These are phyloP conservation scores for Suillia variegata DNA, from an alignment of 2,888 invertebrate species.

Conservation along the genomic window DNA sequence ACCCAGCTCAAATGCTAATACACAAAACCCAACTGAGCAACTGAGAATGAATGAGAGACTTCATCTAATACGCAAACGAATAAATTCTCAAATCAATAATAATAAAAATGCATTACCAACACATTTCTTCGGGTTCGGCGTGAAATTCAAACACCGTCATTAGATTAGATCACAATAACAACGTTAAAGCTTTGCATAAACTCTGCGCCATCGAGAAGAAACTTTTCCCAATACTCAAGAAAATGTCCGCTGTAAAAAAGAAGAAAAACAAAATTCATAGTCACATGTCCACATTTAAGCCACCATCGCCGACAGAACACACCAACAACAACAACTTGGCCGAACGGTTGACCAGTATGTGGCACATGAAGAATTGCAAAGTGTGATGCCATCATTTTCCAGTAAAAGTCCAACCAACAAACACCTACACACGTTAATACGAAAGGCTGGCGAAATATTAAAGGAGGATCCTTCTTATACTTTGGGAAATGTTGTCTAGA, in stretches of 20 bases:
- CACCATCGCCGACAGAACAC: no score
- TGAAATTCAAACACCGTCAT: not conserved
- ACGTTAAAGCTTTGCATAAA: slow-evolving; percentile 43
- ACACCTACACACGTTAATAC: no score
- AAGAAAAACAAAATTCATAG: not conserved
- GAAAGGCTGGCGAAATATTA: no score
- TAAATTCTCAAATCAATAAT: slow-evolving; percentile 35
- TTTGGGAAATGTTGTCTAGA: no score
- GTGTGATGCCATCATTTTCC: slow-evolving; percentile 46
- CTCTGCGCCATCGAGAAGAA: slow-evolving; percentile 33
- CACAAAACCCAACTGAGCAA: not conserved
- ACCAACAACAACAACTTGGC: no score
- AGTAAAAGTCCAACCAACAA: no score
- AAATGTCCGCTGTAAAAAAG: not conserved
- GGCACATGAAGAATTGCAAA: slow-evolving; percentile 19
- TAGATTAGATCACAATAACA: slow-evolving; percentile 47
- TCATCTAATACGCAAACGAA: slow-evolving; percentile 22
- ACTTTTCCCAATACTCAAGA: not conserved
- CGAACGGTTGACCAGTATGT: no score
- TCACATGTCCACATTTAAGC: not conserved
- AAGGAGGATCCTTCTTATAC: no score
- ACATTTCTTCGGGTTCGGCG: not conserved
- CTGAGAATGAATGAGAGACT: slow-evolving; percentile 43
- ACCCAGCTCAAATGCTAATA: slow-evolving; percentile 7
- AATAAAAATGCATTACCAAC: slow-evolving; percentile 43